Conservation (phyloP, 2,888 invertebrate species). For the Electrophaes corylata region DNA sequence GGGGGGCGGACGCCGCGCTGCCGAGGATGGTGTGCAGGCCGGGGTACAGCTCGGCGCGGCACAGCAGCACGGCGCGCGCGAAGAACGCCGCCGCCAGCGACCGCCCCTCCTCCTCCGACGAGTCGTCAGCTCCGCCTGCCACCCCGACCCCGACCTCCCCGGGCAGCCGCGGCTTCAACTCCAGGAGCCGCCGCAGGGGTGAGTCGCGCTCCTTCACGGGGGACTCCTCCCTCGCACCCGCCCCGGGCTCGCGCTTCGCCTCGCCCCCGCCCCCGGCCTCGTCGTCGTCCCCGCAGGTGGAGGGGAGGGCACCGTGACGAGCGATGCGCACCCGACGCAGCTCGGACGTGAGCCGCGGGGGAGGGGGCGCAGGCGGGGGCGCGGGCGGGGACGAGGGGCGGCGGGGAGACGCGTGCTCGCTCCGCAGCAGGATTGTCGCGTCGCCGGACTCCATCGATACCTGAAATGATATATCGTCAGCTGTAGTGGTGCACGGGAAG, state of each 20-base stretch:
- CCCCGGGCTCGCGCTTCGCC: conserved; percentile 7
- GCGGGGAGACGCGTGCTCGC: conserved; percentile 59
- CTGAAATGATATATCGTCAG: conserved; percentile 34
- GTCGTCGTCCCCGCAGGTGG: no score
- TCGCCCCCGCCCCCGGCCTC: no score
- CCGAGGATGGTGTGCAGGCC: conserved; percentile 85
- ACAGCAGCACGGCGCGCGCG: conserved; percentile 75
- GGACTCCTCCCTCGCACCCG: no score
- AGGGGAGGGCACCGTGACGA: conserved; percentile 34
- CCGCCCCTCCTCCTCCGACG: conserved; percentile 29
- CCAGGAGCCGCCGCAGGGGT: conserved; percentile 52
- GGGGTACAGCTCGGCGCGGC: conserved; percentile 80
- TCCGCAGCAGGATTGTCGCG: conserved; percentile 66
- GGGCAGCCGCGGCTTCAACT: conserved; percentile 35
- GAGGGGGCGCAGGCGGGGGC: conserved; percentile 19
- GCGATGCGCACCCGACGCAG: conserved; percentile 48
- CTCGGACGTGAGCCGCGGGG: conserved; percentile 37
- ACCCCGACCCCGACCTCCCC: conserved; percentile 13
- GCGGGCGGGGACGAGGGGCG: conserved; percentile 32
- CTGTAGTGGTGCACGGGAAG: no score
- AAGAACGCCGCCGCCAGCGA: conserved; percentile 72
- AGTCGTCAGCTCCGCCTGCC: background rate
- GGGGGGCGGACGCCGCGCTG: conserved; percentile 56
- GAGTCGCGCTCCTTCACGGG: conserved; percentile 39
- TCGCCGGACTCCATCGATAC: conserved; percentile 61